phyloP scores from a whole-genome alignment of 2,888 invertebrate species.

The Myopa testacea region DNA sequence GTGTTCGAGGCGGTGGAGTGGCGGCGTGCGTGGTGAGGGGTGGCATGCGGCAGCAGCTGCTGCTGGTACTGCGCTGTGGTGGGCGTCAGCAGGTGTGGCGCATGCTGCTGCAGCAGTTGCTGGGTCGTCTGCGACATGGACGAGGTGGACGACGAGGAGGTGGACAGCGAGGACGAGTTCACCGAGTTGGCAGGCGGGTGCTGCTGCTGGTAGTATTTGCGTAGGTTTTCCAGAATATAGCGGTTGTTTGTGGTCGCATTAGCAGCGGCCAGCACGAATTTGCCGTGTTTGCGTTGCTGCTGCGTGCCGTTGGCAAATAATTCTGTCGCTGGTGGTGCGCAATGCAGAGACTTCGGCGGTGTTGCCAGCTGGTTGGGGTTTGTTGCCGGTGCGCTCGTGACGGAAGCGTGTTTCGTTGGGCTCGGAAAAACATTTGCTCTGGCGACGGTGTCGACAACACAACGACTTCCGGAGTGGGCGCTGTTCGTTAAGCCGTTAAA shows the following conservation, averaged over 20 bases:
- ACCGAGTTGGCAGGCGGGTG: constrained; percentile 59
- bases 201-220: constrained; percentile 64
- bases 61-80: constrained; percentile 46
- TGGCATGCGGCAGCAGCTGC: constrained; percentile 39
- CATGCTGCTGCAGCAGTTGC: constrained; percentile 37
- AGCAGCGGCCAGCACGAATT: constrained; percentile 40
- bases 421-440: constrained; percentile 41
- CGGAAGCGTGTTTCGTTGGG: constrained; percentile 44
- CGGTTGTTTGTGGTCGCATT: constrained; percentile 56
- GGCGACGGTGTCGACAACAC: constrained; percentile 33
- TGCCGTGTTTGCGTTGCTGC: constrained; percentile 26
- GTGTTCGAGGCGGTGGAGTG: constrained; percentile 63
- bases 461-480: constrained; percentile 37
- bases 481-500: constrained; percentile 46
- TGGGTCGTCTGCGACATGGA: constrained; percentile 58
- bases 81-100: constrained; percentile 49
- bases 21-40: constrained; percentile 55
- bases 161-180: constrained; percentile 63
- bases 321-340: constrained; percentile 15
- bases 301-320: constrained; percentile 23
- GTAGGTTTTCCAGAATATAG: constrained; percentile 63
- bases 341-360: constrained; percentile 39
- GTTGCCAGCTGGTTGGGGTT: constrained; percentile 46
- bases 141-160: constrained; percentile 64
- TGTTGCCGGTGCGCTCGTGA: constrained; percentile 45